Base-by-base conservation (phyloP, 1,140 invertebrate species). In the Pseudomyrmex pallidus region DNA sequence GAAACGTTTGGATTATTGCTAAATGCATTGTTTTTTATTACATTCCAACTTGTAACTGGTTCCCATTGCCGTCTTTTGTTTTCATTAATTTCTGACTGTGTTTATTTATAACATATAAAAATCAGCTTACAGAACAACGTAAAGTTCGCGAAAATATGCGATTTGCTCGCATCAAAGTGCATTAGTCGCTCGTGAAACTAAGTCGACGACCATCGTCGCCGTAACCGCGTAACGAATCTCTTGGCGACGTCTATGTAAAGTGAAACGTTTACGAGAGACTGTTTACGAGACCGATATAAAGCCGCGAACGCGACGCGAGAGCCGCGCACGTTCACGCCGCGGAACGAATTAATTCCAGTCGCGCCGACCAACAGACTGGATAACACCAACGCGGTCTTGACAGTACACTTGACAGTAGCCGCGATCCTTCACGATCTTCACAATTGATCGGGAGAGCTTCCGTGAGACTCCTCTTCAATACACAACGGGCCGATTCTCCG, bases 271-370 rank as follows among this genome's bases (percentile, higher is more conserved):
- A 84, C 35, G 35, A 35, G 35, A 78, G 74, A 20, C 50, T 84
- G 85, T 88, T 87, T 83, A 88, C 84, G 86, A 88, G 83, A 56
- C 68, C 73, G 85, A 91, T 90, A 35, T 35, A 90, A 89, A 67
- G 78, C 77, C 56, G 73, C 35, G 74, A 22, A 57, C 12, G 48
- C 61, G 67, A 80, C 78, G 82, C 83, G 87, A 83, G 87, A 7
- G 0, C 35, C 52, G 62, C 25, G 77, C 83, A 61, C 76, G 83
- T 62, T 87, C 88, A 76, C 72, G 52, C 83, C 59, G 85, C 52
- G 63, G 74, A 86, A 85, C 77, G 78, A 90, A 90, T 90, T 87
- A 90, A 90, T 90, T 90, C 86, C 61, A 87, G 59, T 86, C 84
- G 84, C 84, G 87, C 20, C 86, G 82, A n/a, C 76, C 62, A 22